Base-by-base conservation (phyloP, 2,888 invertebrate species). In the Gisinianus flammeolus region DNA sequence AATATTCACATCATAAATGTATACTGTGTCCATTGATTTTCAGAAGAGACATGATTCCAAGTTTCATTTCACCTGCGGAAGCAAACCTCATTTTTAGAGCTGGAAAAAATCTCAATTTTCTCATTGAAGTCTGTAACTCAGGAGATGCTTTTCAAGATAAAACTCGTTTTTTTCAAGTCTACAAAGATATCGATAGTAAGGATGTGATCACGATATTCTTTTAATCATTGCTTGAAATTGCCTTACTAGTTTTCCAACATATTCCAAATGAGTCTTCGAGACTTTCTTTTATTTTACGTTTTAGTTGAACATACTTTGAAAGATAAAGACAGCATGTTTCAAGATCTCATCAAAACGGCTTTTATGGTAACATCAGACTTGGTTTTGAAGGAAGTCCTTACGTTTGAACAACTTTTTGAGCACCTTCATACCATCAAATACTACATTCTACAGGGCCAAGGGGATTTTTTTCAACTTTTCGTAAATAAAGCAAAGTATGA, bases 381-480 rank as follows among this genome's bases (percentile, higher is more conserved):
- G n/a, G 77, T 77, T 28, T 28, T 77, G n/a, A 54, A 77, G 35
- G 77, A 77, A 71, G 35, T 77, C 10, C 35, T 77, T 1, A 72
- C 62, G 16, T 52, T 71, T 22, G 77, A 66, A 31, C 24, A 52
- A 35, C 26, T 77, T 24, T 72, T 77, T 71, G 77, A 77, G 31
- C 56, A 77, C 54, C 22, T 77, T 0, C 70, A 71, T 28, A 64
- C 71, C 0, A 71, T 77, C 28, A 77, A 77, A 26, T 52, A 71
- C 30, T 77, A 71, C 31, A 26, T 77, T 26, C 44, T 77, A 5
- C 77, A 77, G n/a, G 77, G 71, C 12, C 70, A 77, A 66, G 77
- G 77, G 31, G 77, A 77, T 64, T 77, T 77, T 31, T 77, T 71
- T 71, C 71, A 77, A 64, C 33, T 64, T 12, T 77, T 77, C 71